Percentiles rank a stretch among this genome's conserved stretches.
Conservation (phyloP, 2,888 invertebrate genomes). For the Torymus texanus region DNA sequence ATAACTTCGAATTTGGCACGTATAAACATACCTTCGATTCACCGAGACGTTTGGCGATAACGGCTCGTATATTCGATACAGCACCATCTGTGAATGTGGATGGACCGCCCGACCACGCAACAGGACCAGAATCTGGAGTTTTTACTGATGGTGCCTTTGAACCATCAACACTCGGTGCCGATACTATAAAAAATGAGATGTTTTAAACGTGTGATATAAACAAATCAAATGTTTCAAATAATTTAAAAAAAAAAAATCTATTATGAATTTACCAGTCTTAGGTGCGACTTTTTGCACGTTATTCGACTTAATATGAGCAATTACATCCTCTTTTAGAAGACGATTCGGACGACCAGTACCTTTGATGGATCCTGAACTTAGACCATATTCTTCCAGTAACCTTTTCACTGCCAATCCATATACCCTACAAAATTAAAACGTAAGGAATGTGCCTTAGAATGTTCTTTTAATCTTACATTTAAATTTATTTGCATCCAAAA, state of each 20-base stretch:
- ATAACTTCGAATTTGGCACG: too few species aligned
- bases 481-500: slow-evolving; percentile 9
- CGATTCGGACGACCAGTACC: slow-evolving; percentile 79
- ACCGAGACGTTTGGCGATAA: slow-evolving; percentile 81
- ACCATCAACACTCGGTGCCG: slow-evolving; percentile 28
- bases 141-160: slow-evolving; percentile 17
- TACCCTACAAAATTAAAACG: slow-evolving; percentile 62
- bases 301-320: slow-evolving; percentile 74
- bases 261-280: slow-evolving; percentile 63
- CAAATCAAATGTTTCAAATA: too few species aligned
- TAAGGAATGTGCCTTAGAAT: too few species aligned
- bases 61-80: slow-evolving; percentile 79
- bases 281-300: slow-evolving; percentile 73
- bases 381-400: slow-evolving; percentile 78
- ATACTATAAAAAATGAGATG: slow-evolving; percentile 29
- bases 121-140: not conserved
- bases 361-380: slow-evolving; percentile 75
- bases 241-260: slow-evolving; percentile 2
- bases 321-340: slow-evolving; percentile 79
- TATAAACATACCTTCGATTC: slow-evolving; percentile 77
- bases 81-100: slow-evolving; percentile 77
- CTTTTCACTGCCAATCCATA: slow-evolving; percentile 80
- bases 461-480: not conserved
- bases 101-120: slow-evolving; percentile 59
- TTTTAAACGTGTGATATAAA: not conserved